These are phyloP conservation scores for Pangasius sanitwongsei DNA, from an alignment of 2,797 vertebrate genomes.

Conservation along the genomic window DNA sequence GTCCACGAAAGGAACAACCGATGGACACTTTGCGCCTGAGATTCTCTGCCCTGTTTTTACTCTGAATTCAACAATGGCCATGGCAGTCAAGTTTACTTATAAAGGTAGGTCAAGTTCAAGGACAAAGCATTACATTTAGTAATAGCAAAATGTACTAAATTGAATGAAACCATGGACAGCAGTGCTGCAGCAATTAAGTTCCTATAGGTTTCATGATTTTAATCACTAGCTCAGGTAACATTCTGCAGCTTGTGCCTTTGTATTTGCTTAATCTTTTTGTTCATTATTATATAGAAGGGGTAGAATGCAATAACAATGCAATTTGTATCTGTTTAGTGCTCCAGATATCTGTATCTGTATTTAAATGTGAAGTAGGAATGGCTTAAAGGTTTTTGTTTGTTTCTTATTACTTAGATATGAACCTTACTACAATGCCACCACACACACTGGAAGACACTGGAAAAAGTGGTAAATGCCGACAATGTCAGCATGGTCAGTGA, in stretches of 20 bases:
- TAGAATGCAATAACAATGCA: neutral
- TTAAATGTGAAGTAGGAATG: neutral
- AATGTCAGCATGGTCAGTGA: neutral
- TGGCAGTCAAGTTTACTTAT: neutral
- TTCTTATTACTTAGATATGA: neutral
- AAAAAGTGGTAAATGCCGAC: neutral
- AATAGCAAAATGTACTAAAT: neutral
- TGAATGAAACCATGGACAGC: neutral
- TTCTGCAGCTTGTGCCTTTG: neutral
- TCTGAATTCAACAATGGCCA: neutral
- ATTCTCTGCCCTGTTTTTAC: neutral
- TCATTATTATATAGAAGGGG: neutral
- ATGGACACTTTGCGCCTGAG: neutral
- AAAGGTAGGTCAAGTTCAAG: neutral
- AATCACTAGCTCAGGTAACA: neutral
- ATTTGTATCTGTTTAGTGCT: neutral
- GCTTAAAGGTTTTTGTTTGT: neutral
- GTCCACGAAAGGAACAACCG: neutral
- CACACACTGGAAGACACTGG: neutral
- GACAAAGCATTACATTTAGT: neutral
- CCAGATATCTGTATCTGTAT: neutral
- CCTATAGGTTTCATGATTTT: neutral
- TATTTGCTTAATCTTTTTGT: neutral
- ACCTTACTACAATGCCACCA: too few species aligned
- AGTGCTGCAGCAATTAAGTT: neutral